These are phyloP conservation scores for Vanacampus margaritifer DNA, from an alignment of 2,113 vertebrate genomes.

Conservation along the genomic window DNA sequence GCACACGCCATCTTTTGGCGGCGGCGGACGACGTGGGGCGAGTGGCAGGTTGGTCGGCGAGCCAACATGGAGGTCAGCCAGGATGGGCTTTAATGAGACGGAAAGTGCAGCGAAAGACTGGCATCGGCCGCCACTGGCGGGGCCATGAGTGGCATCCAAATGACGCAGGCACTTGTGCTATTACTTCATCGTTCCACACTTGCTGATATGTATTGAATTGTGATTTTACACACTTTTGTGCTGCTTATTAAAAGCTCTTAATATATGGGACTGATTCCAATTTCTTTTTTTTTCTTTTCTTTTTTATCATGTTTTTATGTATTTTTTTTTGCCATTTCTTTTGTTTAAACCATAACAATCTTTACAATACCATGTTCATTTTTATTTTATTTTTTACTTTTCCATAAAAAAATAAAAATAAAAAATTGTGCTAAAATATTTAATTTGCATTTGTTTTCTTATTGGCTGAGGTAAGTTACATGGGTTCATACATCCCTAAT, in stretches of 20 bases:
- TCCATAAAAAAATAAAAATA: no score
- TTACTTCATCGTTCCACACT: background rate
- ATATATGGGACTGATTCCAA: background rate
- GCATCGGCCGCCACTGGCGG: background rate
- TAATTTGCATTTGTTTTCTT: no score
- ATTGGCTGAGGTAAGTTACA: no score
- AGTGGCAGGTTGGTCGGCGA: conserved; percentile 33
- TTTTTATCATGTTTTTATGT: no score
- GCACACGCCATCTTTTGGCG: conserved; percentile 45
- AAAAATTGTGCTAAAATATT: no score
- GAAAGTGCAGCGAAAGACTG: conserved; percentile 27
- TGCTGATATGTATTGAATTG: background rate
- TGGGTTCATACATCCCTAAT: no score
- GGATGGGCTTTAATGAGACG: conserved; percentile 53
- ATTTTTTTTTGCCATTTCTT: background rate
- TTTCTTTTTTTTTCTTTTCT: background rate
- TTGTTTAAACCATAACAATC: no score
- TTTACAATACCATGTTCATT: no score
- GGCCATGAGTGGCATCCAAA: background rate
- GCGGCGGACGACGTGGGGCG: conserved; percentile 8
- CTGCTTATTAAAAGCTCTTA: background rate
- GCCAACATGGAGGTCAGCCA: conserved; percentile 63
- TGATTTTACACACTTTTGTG: background rate
- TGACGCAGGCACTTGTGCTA: background rate
- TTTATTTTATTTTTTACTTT: no score